These are phyloP conservation scores for Aethes cnicana DNA, from an alignment of 2,888 invertebrate genomes.

Conservation along the genomic window DNA sequence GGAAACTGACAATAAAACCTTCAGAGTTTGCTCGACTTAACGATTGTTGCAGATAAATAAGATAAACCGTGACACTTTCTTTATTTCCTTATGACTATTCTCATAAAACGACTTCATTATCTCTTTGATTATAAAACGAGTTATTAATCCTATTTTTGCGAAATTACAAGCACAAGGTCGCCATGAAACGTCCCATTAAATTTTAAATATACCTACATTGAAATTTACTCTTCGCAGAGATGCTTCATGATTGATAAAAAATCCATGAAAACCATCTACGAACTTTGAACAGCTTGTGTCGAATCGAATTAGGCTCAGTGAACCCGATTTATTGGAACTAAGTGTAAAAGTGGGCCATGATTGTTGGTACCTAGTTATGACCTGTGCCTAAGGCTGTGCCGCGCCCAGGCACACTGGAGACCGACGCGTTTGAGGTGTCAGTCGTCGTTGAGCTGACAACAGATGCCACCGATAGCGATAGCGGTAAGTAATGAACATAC, in stretches of 20 bases:
- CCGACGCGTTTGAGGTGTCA: conserved; percentile 79
- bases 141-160: conserved; percentile 11
- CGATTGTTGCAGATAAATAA: conserved; percentile 16
- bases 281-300: neutral
- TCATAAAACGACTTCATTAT: conserved; percentile 1
- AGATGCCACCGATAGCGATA: conserved; percentile 76
- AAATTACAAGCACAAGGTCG: conserved; percentile 21
- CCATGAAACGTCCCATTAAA: conserved; percentile 20
- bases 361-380: neutral
- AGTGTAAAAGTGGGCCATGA: conserved; percentile 8
- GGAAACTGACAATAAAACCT: neutral
- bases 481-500: no score
- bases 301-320: neutral
- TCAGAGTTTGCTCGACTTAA: conserved; percentile 3
- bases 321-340: neutral
- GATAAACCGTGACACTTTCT: neutral
- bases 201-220: neutral
- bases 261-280: conserved; percentile 21
- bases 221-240: conserved; percentile 13
- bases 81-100: neutral
- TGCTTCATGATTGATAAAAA: conserved; percentile 17
- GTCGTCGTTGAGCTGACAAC: conserved; percentile 81
- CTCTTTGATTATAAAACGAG: conserved; percentile 5
- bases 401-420: conserved; percentile 71
- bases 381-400: conserved; percentile 14